phyloP scores from a whole-genome alignment of 2,888 invertebrate species.

The Alcis repandata region DNA sequence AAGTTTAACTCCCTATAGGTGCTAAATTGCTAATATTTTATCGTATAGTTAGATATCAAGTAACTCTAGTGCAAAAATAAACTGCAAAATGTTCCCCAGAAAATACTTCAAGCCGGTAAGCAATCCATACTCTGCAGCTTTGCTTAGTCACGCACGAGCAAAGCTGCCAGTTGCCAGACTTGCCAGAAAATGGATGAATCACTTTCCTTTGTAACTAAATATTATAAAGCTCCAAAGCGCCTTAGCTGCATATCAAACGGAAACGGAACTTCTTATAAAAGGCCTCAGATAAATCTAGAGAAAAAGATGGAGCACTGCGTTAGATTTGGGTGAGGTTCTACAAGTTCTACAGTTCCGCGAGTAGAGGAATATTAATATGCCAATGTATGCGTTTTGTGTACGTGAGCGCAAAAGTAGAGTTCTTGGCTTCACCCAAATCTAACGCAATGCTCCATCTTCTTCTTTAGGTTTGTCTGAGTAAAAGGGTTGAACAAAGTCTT shows the following conservation, averaged over 20 bases:
- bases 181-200: slow-evolving; percentile 24
- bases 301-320: too few relatives aligned
- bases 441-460: too few relatives aligned
- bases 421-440: too few relatives aligned
- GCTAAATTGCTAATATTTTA: neutral
- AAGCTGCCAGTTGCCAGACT: slow-evolving; percentile 9
- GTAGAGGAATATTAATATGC: too few relatives aligned
- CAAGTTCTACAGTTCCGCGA: too few relatives aligned
- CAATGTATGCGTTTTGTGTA: too few relatives aligned
- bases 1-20: too few relatives aligned
- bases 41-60: too few relatives aligned
- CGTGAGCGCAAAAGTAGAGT: too few relatives aligned
- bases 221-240: slow-evolving; percentile 22
- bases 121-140: neutral
- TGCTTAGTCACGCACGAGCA: slow-evolving; percentile 20
- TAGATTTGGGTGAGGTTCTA: too few relatives aligned
- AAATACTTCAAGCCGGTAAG: neutral
- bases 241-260: slow-evolving; percentile 30
- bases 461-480: too few relatives aligned
- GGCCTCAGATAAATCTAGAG: too few relatives aligned
- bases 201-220: slow-evolving; percentile 32
- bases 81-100: neutral
- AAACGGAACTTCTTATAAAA: slow-evolving; percentile 26
- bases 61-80: neutral
- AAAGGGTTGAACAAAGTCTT: slow-evolving; percentile 42